Evolutionary conservation across 2,888 invertebrate species (phyloP).

Genomic region (Saturnia japonica): DNA sequence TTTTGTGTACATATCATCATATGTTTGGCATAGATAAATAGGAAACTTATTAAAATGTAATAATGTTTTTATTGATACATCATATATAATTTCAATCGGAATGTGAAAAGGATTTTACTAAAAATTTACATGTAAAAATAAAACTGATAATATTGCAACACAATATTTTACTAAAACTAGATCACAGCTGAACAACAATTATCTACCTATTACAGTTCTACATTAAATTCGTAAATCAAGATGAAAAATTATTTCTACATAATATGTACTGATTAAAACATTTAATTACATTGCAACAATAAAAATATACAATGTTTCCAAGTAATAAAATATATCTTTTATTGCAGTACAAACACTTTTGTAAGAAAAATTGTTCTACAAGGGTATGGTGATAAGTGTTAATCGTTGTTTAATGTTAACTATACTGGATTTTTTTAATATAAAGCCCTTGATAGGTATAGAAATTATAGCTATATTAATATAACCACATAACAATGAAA

Average conservation of each 20-base stretch:
- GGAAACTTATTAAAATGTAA: neutral
- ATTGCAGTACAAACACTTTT: neutral
- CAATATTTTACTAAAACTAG: slow-evolving; percentile 2
- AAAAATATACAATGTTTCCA: no score
- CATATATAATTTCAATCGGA: neutral
- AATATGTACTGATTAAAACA: neutral
- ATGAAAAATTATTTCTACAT: neutral
- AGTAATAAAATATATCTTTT: neutral
- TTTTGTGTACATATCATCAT: no score
- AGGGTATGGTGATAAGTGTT: no score
- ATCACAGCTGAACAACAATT: slow-evolving; percentile 2
- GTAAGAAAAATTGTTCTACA: neutral
- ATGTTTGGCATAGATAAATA: no score
- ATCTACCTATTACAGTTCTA: neutral
- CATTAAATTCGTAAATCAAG: neutral
- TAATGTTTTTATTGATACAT: neutral
- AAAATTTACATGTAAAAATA: neutral
- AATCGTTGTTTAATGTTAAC: neutral
- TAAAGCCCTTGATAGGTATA: neutral
- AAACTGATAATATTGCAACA: neutral
- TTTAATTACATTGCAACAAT: no score
- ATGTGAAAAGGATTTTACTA: neutral
- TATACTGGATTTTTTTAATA: neutral
- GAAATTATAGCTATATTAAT: neutral
- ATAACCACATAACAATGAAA: no score